phyloP scores from a whole-genome alignment of 2,888 invertebrate species.

The Nowickia ferox region DNA sequence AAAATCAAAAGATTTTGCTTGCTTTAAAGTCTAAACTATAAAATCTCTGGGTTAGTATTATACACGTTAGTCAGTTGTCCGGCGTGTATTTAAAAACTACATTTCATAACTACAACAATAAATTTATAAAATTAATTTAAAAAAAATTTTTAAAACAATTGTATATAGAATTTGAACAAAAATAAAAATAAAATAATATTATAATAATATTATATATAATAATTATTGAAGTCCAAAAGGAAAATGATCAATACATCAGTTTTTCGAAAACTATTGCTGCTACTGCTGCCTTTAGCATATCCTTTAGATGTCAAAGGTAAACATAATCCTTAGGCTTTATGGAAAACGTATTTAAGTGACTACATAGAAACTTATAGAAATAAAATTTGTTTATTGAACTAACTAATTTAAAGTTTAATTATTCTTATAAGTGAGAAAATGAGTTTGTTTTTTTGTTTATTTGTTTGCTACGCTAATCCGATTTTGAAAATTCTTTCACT shows the following conservation, averaged over 20 bases:
- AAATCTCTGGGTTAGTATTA: constrained; percentile 40
- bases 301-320: constrained; percentile 54
- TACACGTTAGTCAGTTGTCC: constrained; percentile 53
- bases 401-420: no score
- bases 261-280: constrained; percentile 52
- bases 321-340: background rate
- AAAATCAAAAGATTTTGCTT: constrained; percentile 24
- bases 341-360: background rate
- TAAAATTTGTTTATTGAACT: no score
- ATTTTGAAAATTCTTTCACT: no score
- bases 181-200: background rate
- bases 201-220: no score
- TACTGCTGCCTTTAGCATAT: constrained; percentile 62
- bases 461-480: no score
- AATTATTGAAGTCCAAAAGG: background rate
- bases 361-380: background rate
- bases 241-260: background rate
- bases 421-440: no score
- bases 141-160: background rate
- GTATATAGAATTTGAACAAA: background rate
- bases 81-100: constrained; percentile 38
- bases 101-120: constrained; percentile 6
- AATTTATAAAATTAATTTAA: background rate
- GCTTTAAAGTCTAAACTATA: constrained; percentile 58
- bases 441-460: no score